Conservation (phyloP, 1,140 invertebrate species). For the Heterodera schachtii region DNA sequence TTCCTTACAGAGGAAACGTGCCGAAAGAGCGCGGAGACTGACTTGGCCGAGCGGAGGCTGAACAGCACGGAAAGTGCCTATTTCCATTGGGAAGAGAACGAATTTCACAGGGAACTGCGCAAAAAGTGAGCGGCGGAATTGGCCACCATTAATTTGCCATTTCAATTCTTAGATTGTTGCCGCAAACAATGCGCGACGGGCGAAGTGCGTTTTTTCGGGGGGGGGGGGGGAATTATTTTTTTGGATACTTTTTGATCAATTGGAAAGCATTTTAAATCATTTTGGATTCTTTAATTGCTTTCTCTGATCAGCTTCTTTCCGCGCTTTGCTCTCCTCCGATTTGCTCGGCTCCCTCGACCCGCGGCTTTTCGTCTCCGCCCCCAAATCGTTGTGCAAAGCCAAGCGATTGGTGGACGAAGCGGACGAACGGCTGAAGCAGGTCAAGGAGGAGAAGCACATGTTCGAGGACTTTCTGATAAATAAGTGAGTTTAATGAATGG, state of each 20-base stretch:
- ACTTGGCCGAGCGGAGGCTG: slow-evolving; percentile 21
- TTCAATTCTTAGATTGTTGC: background rate
- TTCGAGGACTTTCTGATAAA: slow-evolving; percentile 32
- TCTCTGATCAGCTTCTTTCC: background rate
- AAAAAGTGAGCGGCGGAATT: background rate
- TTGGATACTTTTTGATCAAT: background rate
- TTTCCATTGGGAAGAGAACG: slow-evolving; percentile 29
- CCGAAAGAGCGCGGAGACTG: slow-evolving; percentile 8
- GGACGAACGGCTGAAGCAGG: slow-evolving; percentile 17
- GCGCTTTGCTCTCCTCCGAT: background rate
- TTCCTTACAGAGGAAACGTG: slow-evolving; percentile 16
- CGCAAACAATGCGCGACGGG: background rate
- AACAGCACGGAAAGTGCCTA: slow-evolving; percentile 28
- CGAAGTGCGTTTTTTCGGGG: background rate
- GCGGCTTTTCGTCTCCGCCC: slow-evolving; percentile 21
- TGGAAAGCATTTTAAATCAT: background rate
- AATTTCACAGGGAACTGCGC: slow-evolving; percentile 23
- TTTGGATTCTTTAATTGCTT: background rate
- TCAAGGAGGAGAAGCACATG: slow-evolving; percentile 28
- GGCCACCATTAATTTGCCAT: background rate
- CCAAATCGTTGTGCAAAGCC: slow-evolving; percentile 14
- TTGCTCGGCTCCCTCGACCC: slow-evolving; percentile 15
- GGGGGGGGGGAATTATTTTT: background rate
- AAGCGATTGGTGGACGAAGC: slow-evolving; percentile 12
- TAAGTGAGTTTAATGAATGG: background rate